phyloP scores from a whole-genome alignment of 1,140 invertebrate species.

The Meloidogyne chitwoodi region DNA sequence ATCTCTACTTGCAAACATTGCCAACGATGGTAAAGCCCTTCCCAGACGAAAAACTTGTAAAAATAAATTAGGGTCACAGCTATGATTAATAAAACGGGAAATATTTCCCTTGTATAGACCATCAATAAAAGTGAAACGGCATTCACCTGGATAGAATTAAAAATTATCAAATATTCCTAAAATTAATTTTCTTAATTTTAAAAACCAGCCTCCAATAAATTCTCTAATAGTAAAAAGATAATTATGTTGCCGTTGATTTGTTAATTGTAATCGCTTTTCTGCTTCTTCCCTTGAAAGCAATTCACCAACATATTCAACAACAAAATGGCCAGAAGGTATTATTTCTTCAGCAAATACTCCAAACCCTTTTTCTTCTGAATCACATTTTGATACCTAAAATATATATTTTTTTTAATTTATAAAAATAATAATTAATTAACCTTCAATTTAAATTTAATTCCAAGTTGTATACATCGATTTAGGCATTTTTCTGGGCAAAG shows the following conservation, averaged over 20 bases:
- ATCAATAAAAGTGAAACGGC: conserved; percentile 19
- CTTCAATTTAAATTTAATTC: conserved; percentile 21
- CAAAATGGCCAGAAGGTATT: conserved; percentile 26
- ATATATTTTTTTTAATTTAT: not conserved
- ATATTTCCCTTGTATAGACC: conserved; percentile 61
- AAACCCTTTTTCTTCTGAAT: conserved; percentile 27
- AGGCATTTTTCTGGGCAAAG: not conserved
- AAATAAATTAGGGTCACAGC: conserved; percentile 85
- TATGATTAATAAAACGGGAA: conserved; percentile 97
- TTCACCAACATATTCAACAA: conserved; percentile 42
- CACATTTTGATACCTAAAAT: not conserved
- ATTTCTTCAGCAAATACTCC: conserved; percentile 20
- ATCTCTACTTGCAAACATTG: conserved; percentile 35
- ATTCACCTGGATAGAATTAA: conserved; percentile 7
- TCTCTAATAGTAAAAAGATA: conserved; percentile 32
- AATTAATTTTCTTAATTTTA: not conserved
- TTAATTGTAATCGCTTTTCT: conserved; percentile 28
- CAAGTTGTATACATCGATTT: conserved; percentile 23
- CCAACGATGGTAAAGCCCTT: conserved; percentile 14
- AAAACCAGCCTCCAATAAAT: conserved; percentile 23
- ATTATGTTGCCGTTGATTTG: conserved; percentile 15
- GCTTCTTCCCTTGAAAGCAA: conserved; percentile 30
- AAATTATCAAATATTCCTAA: not conserved
- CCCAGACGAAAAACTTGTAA: conserved; percentile 34
- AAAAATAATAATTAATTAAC: not conserved